A percentile compares a stretch with the other conserved stretches of the same genome.
These are phyloP conservation scores for Dissostichus mawsoni DNA, from an alignment of 2,113 vertebrate genomes.

Conservation along the genomic window DNA sequence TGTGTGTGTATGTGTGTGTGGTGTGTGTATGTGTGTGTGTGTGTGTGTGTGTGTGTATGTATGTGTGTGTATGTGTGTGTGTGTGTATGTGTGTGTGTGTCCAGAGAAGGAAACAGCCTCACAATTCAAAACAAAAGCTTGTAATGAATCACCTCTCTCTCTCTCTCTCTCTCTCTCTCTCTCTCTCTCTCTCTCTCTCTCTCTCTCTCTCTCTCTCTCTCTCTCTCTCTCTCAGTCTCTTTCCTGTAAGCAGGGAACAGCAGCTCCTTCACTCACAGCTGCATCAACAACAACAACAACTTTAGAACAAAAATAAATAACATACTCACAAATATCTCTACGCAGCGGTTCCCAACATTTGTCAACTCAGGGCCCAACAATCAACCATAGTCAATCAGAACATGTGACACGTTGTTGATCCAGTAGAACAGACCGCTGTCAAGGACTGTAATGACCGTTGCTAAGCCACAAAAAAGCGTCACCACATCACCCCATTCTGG, in stretches of 20 bases:
- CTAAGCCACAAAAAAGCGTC: too few species aligned
- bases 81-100: conserved; percentile 12
- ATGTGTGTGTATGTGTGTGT: background rate
- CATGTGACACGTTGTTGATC: too few species aligned
- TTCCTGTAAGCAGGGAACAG: conserved; percentile 13
- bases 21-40: background rate
- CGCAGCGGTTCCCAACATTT: too few species aligned
- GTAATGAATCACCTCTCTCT: conserved; percentile 35
- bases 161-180: background rate
- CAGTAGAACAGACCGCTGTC: too few species aligned
- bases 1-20: too few species aligned
- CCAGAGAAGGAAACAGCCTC: conserved; percentile 27
- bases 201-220: background rate
- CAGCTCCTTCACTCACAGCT: conserved; percentile 14
- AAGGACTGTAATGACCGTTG: too few species aligned
- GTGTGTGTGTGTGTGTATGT: background rate
- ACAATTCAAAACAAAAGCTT: conserved; percentile 30
- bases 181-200: background rate
- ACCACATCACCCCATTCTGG: too few species aligned
- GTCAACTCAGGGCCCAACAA: too few species aligned
- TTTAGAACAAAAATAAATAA: background rate
- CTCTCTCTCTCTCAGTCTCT: conserved; percentile 2
- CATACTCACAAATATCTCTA: too few species aligned
- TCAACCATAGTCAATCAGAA: too few species aligned
- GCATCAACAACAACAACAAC: conserved; percentile 1